Conservation (phyloP, 1,140 invertebrate genomes). For the Bombus waltoni region DNA sequence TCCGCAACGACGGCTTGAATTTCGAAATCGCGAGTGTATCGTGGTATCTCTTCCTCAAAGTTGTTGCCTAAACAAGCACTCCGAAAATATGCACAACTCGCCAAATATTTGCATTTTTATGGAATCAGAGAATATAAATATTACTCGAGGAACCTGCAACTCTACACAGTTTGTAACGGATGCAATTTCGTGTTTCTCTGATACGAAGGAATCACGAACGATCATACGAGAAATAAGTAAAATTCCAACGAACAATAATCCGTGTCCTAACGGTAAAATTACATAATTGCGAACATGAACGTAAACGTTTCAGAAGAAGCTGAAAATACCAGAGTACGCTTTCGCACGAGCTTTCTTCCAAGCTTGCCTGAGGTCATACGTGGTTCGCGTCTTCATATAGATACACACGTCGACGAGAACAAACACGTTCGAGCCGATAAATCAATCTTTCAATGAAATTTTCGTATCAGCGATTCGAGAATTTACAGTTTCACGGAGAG, state of each 20-base stretch:
- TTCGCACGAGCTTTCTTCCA: constrained; percentile 66
- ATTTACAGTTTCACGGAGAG: background rate
- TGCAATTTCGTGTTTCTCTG: background rate
- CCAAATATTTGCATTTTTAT: constrained; percentile 24
- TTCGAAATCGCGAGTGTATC: background rate
- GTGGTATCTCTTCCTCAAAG: background rate
- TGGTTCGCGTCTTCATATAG: constrained; percentile 68
- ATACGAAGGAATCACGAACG: background rate
- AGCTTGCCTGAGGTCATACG: constrained; percentile 65
- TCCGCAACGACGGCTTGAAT: background rate
- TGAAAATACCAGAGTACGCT: constrained; percentile 64
- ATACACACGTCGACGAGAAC: constrained; percentile 15
- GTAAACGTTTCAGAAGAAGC: constrained; percentile 4
- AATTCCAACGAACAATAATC: background rate
- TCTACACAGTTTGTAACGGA: background rate
- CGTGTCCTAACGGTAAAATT: background rate
- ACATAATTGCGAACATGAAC: background rate
- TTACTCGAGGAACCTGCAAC: background rate
- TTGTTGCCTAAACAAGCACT: background rate
- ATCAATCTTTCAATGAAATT: constrained; percentile 1
- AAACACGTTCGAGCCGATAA: constrained; percentile 9
- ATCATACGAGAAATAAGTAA: background rate
- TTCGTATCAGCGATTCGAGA: background rate
- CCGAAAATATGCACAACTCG: background rate
- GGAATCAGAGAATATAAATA: background rate